Conservation (phyloP, 1,140 invertebrate species). For the Drosophila nebulosa region DNA sequence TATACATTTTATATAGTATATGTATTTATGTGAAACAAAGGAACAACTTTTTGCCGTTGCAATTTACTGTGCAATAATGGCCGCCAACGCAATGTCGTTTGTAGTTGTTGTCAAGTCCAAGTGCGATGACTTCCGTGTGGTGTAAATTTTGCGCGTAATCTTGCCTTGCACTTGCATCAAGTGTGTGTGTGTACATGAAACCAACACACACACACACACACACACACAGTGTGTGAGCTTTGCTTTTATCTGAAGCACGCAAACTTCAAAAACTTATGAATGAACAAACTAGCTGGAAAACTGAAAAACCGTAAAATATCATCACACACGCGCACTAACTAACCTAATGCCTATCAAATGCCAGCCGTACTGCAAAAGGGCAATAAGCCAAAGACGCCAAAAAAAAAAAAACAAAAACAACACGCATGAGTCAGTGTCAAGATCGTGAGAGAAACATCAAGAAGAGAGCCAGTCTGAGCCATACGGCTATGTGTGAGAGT, state of each 20-base stretch:
- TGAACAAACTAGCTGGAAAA: constrained; percentile 32
- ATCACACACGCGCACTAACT: constrained; percentile 6
- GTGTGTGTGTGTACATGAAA: neutral
- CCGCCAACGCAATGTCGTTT: constrained; percentile 55
- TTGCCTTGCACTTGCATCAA: constrained; percentile 20
- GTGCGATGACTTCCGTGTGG: constrained; percentile 61
- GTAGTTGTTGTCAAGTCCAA: constrained; percentile 38
- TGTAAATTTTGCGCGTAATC: constrained; percentile 43
- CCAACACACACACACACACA: neutral
- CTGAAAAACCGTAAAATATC: neutral
- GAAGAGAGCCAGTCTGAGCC: constrained; percentile 2
- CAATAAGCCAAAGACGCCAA: constrained; percentile 2
- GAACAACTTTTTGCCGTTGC: constrained; percentile 52
- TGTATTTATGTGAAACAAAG: constrained; percentile 51
- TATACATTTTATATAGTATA: neutral
- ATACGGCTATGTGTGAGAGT: neutral
- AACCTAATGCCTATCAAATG: constrained; percentile 23
- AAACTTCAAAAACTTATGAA: constrained; percentile 59
- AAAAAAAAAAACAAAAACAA: constrained; percentile 1
- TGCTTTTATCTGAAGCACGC: constrained; percentile 45
- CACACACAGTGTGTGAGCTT: constrained; percentile 27
- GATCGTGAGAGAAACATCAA: constrained; percentile 4
- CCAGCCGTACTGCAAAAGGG: constrained; percentile 15
- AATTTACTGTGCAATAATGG: constrained; percentile 33
- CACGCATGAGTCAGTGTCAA: constrained; percentile 4